Base-by-base conservation (phyloP, 1,140 invertebrate species). In the Drosophila varians region DNA sequence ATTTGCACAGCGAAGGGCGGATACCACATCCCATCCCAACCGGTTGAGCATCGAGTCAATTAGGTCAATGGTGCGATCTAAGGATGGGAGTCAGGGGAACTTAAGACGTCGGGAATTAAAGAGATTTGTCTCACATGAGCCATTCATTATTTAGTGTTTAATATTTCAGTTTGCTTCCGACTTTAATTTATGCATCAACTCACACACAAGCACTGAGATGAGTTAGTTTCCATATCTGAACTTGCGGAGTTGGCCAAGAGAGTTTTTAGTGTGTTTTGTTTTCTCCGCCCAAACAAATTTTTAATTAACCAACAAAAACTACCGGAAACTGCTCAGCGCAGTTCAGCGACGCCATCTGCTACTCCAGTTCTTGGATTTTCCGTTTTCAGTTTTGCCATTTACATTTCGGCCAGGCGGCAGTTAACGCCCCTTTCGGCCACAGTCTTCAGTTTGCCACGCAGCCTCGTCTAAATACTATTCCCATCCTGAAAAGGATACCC, bases 251-350 rank as follows among this genome's bases (percentile, higher is more conserved):
- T 12, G 8, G 5, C 12, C 36, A 40, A 40, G 36, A n/a, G n/a
- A n/a, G n/a, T n/a, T n/a, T 40, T 40, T 7, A 16, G 36, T 28
- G 26, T 36, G 34, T 36, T 38, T 38, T 16, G 36, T 16, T 16
- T 31, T 31, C 28, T 31, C 3, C 28, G 11, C 3, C 9, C 9
- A 31, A 31, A 31, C 28, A 40, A 36, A 64, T 28, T 48, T 64
- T 64, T 61, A 64, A 64, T 64, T 61, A 61, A 23, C 55, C 55
- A 48, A 47, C 60, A 46, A 38, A 64, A 64, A 61, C 42, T 28
- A 42, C 55, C 54, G 54, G 26, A 56, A 48, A 56, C 43, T 56
- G 54, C n/a, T n/a, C n/a, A n/a, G n/a, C n/a, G 14, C 14, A 6
- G 36, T 14, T 40, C 36, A 40, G 36, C 21, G 53, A 25, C 43